Evolutionary conservation across 2,888 invertebrate species (phyloP), one percentile per base, ranked within the genome.

Genomic region (Cartodere bifasciata): DNA sequence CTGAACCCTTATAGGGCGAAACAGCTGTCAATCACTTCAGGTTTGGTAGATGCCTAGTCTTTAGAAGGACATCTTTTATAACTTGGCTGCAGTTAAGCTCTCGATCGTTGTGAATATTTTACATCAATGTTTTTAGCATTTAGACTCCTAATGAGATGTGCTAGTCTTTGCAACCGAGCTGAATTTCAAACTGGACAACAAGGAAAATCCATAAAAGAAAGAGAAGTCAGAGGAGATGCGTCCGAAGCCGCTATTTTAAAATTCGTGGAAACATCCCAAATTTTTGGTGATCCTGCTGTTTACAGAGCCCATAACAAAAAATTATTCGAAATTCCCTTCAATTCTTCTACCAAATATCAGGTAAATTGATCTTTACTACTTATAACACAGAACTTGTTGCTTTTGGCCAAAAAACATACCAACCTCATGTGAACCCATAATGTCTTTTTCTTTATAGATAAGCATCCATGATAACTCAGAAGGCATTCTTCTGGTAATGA

Each of bases 131-230:
- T 31, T 37, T 23, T 34, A 51, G 55, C 44, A 16, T 56, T 54
- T 31, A 42, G 40, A 29, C 38, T 45, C 0, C 36, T 56, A 23
- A 53, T 55, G 47, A 42, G 55, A 37, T 64, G 72, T 37, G 73
- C 76, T 9, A 71, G 74, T 32, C 61, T 84, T 25, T 85, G 84
- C 52, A 74, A 77, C 46, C 60, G 81, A 23, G 82, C 84, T 2
- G 75, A 78, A 49, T 84, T 84, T 33, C 32, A 50, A 7, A 44
- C 46, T 14, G 52, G 49, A 12, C 48, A 56, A 42, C 48, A 36
- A 34, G 37, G 43, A 13, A 38, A 43, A 28, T 68, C 71, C 38
- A 63, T 73, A 30, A 53, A 67, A 36, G 64, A 64, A 39, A 57
- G 67, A 39, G 64, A 67, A 42, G 70, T 72, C 3, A 63, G 68